Conservation (phyloP, 2,113 vertebrate species). For the Prietella phreatophila region DNA sequence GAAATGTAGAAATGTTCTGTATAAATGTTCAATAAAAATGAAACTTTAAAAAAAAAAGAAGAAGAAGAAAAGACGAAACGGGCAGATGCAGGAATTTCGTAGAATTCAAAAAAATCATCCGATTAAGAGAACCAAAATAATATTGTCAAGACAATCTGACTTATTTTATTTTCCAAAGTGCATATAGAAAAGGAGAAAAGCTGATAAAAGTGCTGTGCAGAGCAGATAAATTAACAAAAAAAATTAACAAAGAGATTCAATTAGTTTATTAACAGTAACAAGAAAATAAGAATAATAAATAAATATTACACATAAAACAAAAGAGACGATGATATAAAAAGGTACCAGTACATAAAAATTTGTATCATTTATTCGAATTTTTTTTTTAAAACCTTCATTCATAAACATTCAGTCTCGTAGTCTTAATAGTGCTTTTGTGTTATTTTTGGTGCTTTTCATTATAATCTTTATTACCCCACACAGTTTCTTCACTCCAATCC, state of each 20-base stretch:
- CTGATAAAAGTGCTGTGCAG: background rate
- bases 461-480: constrained; percentile 18
- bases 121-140: background rate
- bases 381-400: background rate
- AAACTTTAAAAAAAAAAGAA: no score
- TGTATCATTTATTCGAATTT: background rate
- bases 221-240: no score
- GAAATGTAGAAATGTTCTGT: no score
- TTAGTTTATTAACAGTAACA: background rate
- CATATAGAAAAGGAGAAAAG: background rate
- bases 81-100: background rate
- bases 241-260: background rate
- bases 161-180: background rate
- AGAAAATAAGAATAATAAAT: background rate
- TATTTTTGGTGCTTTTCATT: constrained; percentile 9
- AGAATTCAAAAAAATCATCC: background rate
- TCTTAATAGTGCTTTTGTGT: background rate
- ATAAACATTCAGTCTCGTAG: background rate
- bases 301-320: background rate
- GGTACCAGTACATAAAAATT: background rate
- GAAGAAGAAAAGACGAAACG: background rate
- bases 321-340: background rate
- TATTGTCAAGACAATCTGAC: background rate
- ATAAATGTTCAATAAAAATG: no score
- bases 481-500: constrained; percentile 8